These are phyloP conservation scores for Enteromius thamalakanensis DNA, from an alignment of 2,797 vertebrate genomes.

Conservation along the genomic window DNA sequence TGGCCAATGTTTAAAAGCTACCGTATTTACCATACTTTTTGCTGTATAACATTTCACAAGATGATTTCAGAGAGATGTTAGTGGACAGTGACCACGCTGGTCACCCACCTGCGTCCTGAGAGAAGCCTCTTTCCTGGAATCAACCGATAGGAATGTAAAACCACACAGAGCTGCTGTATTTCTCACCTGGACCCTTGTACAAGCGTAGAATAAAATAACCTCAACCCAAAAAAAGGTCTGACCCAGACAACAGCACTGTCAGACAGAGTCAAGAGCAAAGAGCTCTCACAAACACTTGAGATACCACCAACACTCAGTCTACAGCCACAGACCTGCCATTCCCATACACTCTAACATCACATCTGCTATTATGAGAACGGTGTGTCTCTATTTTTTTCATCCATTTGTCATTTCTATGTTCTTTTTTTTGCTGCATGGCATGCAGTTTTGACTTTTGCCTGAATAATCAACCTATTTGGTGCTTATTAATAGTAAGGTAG, in stretches of 20 bases:
- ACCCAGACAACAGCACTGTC: neutral
- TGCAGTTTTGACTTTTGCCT: neutral
- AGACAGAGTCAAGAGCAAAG: conserved; percentile 15
- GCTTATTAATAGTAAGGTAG: too few species aligned
- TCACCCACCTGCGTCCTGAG: conserved; percentile 37
- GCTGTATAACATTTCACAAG: neutral
- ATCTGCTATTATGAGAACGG: neutral
- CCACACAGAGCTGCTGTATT: conserved; percentile 72
- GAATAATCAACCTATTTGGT: too few species aligned
- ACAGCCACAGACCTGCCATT: conserved; percentile 4
- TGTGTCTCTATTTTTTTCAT: neutral
- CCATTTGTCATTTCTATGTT: neutral
- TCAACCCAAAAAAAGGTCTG: conserved; percentile 14
- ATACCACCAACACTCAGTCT: conserved; percentile 18
- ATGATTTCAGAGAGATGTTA: neutral
- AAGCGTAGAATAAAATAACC: conserved; percentile 39
- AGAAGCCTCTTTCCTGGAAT: conserved; percentile 63
- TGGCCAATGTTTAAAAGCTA: neutral
- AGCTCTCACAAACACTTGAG: conserved; percentile 23
- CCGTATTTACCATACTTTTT: too few species aligned
- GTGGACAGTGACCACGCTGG: neutral
- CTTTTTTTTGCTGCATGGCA: neutral
- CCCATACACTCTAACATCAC: conserved; percentile 5
- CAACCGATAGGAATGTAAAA: conserved; percentile 54
- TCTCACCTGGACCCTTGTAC: conserved; percentile 68